Evolutionary conservation across 2,113 vertebrate species (phyloP).

Genomic region (Cervus canadensis): DNA sequence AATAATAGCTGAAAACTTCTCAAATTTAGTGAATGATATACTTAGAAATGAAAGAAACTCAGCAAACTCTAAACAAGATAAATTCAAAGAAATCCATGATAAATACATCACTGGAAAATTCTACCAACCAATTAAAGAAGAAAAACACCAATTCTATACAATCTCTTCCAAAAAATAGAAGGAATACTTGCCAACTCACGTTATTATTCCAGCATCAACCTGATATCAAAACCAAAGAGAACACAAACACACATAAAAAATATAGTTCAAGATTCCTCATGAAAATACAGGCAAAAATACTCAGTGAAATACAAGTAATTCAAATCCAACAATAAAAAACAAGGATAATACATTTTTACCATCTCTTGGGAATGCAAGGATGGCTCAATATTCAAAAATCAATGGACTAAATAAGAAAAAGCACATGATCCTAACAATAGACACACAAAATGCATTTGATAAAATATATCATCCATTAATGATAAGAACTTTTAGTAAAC

Average conservation of each 20-base stretch:
- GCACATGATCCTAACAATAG: background rate
- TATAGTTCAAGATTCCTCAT: background rate
- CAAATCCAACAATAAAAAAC: background rate
- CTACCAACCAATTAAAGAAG: background rate
- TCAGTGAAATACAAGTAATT: background rate
- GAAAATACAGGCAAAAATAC: background rate
- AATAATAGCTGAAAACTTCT: background rate
- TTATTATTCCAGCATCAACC: background rate
- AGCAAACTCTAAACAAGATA: slow-evolving; percentile 6
- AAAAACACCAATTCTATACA: background rate
- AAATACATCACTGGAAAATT: background rate
- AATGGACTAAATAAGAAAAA: background rate
- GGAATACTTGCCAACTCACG: background rate
- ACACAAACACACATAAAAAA: background rate
- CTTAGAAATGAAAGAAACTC: background rate
- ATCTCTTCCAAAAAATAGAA: background rate
- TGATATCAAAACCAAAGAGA: background rate
- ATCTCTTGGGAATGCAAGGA: background rate
- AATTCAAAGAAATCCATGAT: background rate
- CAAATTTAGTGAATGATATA: slow-evolving; percentile 20
- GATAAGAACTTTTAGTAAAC: background rate
- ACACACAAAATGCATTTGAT: background rate
- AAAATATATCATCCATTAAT: background rate
- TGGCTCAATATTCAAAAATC: background rate
- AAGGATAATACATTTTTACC: background rate